Percentiles rank a stretch among this genome's conserved stretches.
Conservation (phyloP, 1,140 invertebrate genomes). For the Drosophila quadrilineata region DNA sequence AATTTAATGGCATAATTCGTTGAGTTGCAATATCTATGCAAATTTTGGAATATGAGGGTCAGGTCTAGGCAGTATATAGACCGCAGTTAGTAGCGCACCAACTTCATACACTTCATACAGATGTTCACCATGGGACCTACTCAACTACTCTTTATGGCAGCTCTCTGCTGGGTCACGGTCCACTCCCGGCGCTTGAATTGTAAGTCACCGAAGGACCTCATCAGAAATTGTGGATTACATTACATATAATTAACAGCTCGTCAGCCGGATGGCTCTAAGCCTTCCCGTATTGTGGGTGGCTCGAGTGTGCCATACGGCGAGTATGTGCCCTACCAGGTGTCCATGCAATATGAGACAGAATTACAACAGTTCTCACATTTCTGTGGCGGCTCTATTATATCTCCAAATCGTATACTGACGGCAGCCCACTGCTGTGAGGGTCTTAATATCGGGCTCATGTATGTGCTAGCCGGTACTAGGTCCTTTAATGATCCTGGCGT, state of each 20-base stretch:
- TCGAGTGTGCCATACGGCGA: slow-evolving; percentile 48
- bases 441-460: slow-evolving; percentile 60
- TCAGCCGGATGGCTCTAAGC: slow-evolving; percentile 33
- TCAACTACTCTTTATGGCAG: slow-evolving; percentile 24
- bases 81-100: not conserved
- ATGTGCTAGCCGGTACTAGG: slow-evolving; percentile 82
- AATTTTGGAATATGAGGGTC: slow-evolving; percentile 48
- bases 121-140: slow-evolving; percentile 36
- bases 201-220: slow-evolving; percentile 16
- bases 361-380: slow-evolving; percentile 51
- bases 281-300: slow-evolving; percentile 68
- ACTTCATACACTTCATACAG: slow-evolving; percentile 21
- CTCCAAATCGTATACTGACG: slow-evolving; percentile 68
- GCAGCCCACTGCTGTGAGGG: slow-evolving; percentile 80
- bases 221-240: too few relatives aligned
- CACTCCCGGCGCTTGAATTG: slow-evolving; percentile 42
- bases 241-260: slow-evolving; percentile 30
- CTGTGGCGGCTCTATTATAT: slow-evolving; percentile 81
- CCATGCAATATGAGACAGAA: slow-evolving; percentile 71
- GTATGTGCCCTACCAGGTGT: slow-evolving; percentile 72
- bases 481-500: slow-evolving; percentile 77
- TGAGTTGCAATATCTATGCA: slow-evolving; percentile 54
- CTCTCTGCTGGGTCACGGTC: not conserved
- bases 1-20: slow-evolving; percentile 68
- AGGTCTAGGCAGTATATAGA: slow-evolving; percentile 29